Evolutionary conservation across 2,797 vertebrate genomes (phyloP).

Genomic region (Carapus acus): DNA sequence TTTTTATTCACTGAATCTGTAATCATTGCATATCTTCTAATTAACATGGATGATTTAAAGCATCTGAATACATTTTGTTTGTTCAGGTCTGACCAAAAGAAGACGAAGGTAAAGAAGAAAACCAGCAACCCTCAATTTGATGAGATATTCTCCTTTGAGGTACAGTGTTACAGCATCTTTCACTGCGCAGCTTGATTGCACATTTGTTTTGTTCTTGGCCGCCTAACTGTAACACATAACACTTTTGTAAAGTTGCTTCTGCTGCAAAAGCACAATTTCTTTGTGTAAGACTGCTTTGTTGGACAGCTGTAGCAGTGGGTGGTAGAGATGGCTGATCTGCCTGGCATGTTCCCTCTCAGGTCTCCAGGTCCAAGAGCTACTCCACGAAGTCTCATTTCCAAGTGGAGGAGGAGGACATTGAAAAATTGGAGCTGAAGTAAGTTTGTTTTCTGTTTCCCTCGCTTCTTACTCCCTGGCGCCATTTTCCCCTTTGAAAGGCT

Average conservation of each 20-base stretch:
- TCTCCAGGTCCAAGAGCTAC: slow-evolving; percentile 92
- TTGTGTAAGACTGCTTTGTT: background rate
- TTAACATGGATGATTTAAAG: too few species aligned
- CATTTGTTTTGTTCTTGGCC: background rate
- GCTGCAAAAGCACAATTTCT: background rate
- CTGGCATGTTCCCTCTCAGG: slow-evolving; percentile 67
- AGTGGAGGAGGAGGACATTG: slow-evolving; percentile 97
- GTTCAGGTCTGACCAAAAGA: slow-evolving; percentile 93
- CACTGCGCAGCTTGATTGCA: background rate
- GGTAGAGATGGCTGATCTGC: background rate
- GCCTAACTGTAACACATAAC: background rate
- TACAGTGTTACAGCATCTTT: slow-evolving; percentile 47
- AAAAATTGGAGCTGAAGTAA: slow-evolving; percentile 96
- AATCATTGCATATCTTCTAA: too few species aligned
- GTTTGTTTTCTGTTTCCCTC: slow-evolving; percentile 29
- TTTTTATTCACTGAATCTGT: too few species aligned
- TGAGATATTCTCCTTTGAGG: slow-evolving; percentile 97
- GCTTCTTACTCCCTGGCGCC: slow-evolving; percentile 1
- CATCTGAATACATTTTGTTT: too few species aligned
- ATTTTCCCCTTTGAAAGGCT: slow-evolving; percentile 1
- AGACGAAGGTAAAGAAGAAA: slow-evolving; percentile 99
- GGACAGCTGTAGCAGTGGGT: background rate
- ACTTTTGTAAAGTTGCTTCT: background rate
- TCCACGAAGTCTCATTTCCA: slow-evolving; percentile 93
- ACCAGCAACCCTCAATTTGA: slow-evolving; percentile 97